Percentiles rank a stretch among this genome's conserved stretches.
These are phyloP conservation scores for Acrocephalus arundinaceus DNA, from an alignment of 2,113 vertebrate genomes.

Conservation along the genomic window DNA sequence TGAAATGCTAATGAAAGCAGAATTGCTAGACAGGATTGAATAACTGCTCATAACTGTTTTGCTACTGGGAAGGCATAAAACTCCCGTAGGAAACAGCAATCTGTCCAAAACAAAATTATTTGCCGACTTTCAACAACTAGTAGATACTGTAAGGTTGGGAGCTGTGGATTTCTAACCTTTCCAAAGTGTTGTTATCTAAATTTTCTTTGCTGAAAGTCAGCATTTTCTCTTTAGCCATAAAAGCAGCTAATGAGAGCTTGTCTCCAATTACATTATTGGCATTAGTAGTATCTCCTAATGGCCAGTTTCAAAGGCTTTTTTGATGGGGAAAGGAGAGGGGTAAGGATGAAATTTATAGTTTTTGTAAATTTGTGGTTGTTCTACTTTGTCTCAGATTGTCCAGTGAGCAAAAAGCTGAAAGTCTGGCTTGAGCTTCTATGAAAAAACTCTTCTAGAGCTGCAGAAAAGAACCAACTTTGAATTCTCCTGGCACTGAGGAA, in stretches of 20 bases:
- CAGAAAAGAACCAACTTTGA: neutral
- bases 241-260: neutral
- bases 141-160: neutral
- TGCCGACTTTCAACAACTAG: neutral
- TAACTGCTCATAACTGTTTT: neutral
- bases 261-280: neutral
- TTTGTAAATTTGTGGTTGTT: neutral
- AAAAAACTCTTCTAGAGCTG: neutral
- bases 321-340: neutral
- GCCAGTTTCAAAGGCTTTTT: neutral
- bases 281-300: neutral
- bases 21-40: neutral
- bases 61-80: neutral
- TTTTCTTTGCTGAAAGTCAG: neutral
- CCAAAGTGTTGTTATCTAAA: neutral
- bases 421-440: neutral
- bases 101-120: neutral
- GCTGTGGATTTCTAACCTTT: neutral
- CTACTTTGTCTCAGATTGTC: neutral
- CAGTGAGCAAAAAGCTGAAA: neutral
- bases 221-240: neutral
- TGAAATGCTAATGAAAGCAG: constrained; percentile 13
- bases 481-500: neutral
- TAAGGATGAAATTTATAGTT: neutral
- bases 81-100: neutral